Evolutionary conservation across 2,888 invertebrate species (phyloP).

Genomic region (Lomographa bimaculata): DNA sequence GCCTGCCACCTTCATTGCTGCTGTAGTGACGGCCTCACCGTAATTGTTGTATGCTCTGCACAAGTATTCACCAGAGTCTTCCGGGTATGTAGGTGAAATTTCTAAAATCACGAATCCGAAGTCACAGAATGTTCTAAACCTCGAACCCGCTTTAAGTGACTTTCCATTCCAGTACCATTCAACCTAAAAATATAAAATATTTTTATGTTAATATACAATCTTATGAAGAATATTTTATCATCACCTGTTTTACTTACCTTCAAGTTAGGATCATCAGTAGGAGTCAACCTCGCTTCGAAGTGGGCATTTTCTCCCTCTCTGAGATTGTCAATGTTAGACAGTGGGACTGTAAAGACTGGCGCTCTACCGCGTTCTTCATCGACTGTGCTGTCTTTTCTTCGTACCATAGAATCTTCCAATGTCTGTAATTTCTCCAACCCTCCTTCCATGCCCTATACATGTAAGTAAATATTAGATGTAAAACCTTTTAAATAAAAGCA

Average conservation of each 20-base stretch:
- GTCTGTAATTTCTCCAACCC: conserved; percentile 96
- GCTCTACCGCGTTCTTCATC: conserved; percentile 92
- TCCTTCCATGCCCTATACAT: conserved; percentile 93
- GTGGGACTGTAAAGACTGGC: conserved; percentile 94
- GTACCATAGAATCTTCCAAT: conserved; percentile 94
- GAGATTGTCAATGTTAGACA: conserved; percentile 93
- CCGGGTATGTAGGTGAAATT: conserved; percentile 98
- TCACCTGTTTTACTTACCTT: conserved; percentile 74
- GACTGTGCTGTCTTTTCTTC: conserved; percentile 87
- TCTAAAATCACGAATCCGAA: conserved; percentile 99
- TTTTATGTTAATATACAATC: not conserved
- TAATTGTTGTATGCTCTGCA: conserved; percentile 95
- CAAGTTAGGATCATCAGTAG: conserved; percentile 95
- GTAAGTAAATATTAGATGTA: conserved; percentile 3
- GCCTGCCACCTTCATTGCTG: conserved; percentile 94
- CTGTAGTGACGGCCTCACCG: conserved; percentile 95
- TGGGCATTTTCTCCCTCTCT: conserved; percentile 96
- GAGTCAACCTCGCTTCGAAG: conserved; percentile 94
- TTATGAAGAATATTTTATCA: not conserved
- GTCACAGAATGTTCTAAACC: conserved; percentile 98
- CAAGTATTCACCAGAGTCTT: conserved; percentile 96
- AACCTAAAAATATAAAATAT: conserved; percentile 77
- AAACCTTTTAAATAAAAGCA: no score
- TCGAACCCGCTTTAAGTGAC: conserved; percentile 93
- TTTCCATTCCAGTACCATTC: conserved; percentile 98